Evolutionary conservation across 1,140 invertebrate species (phyloP).

Genomic region (Nasonia giraulti): DNA sequence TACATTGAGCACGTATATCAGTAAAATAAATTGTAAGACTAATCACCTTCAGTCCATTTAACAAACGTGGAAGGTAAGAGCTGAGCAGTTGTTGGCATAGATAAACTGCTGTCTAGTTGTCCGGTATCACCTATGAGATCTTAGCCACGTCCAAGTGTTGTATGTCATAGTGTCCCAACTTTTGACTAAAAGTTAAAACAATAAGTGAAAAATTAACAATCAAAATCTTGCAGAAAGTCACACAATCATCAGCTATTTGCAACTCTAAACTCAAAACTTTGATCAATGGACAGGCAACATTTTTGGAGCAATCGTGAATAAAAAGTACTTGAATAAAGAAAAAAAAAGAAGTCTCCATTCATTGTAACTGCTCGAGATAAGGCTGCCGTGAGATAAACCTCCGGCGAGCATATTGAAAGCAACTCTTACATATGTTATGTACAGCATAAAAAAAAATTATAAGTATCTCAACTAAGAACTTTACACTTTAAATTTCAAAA

Average conservation of each 20-base stretch:
- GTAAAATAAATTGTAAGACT: conserved; percentile 7
- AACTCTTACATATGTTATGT: background rate
- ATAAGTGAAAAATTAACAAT: background rate
- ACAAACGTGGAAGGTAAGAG: conserved; percentile 18
- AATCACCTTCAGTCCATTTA: conserved; percentile 49
- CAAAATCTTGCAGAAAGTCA: no score
- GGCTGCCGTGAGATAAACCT: background rate
- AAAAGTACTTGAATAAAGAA: background rate
- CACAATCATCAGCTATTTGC: no score
- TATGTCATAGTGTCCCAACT: background rate
- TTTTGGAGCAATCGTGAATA: background rate
- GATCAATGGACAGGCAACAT: background rate
- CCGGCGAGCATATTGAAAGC: background rate
- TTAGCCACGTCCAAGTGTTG: conserved; percentile 7
- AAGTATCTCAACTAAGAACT: no score
- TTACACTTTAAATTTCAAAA: background rate
- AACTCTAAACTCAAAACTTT: no score
- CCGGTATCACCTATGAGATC: conserved; percentile 20
- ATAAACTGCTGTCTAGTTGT: conserved; percentile 18
- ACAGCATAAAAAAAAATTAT: background rate
- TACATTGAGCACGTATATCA: background rate
- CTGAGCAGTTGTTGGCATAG: conserved; percentile 22
- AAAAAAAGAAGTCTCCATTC: background rate
- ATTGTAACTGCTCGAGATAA: background rate
- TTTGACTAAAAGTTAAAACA: background rate